A percentile compares a stretch with the other conserved stretches of the same genome.
Conservation (phyloP, 1,140 invertebrate genomes). For the Drosophila cardini region DNA sequence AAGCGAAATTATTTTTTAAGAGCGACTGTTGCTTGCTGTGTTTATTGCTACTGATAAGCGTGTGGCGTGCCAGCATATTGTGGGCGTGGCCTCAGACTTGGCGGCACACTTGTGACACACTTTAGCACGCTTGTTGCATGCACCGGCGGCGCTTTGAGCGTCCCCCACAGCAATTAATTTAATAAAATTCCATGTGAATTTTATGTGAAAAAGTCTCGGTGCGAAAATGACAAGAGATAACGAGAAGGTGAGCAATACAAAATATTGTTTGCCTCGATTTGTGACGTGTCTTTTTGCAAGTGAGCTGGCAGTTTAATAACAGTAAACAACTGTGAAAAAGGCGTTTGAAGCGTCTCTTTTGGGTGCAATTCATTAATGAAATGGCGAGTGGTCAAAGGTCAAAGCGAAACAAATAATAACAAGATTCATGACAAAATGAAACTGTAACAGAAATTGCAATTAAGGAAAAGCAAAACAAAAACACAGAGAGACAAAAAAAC, state of each 20-base stretch:
- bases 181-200: constrained; percentile 77
- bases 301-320: constrained; percentile 25
- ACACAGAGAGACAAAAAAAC: constrained; percentile 32
- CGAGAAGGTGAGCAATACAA: constrained; percentile 37
- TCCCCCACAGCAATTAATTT: constrained; percentile 74
- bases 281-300: constrained; percentile 10
- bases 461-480: constrained; percentile 64
- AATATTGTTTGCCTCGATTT: constrained; percentile 33
- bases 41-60: constrained; percentile 79
- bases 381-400: constrained; percentile 58
- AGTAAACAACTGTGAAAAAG: constrained; percentile 9
- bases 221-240: constrained; percentile 30
- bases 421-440: constrained; percentile 53
- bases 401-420: constrained; percentile 18
- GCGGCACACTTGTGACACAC: constrained; percentile 70
- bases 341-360: constrained; percentile 32
- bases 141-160: constrained; percentile 58
- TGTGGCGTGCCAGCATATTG: constrained; percentile 1
- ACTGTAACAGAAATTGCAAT: constrained; percentile 75
- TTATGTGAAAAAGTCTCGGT: constrained; percentile 40
- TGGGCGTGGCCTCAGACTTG: constrained; percentile 43
- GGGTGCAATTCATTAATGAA: constrained; percentile 72
- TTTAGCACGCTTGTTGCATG: constrained; percentile 76
- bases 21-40: constrained; percentile 56
- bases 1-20: constrained; percentile 48